These are phyloP conservation scores for Peromyscus polionotus DNA, from an alignment of 2,113 vertebrate genomes.

Conservation along the genomic window DNA sequence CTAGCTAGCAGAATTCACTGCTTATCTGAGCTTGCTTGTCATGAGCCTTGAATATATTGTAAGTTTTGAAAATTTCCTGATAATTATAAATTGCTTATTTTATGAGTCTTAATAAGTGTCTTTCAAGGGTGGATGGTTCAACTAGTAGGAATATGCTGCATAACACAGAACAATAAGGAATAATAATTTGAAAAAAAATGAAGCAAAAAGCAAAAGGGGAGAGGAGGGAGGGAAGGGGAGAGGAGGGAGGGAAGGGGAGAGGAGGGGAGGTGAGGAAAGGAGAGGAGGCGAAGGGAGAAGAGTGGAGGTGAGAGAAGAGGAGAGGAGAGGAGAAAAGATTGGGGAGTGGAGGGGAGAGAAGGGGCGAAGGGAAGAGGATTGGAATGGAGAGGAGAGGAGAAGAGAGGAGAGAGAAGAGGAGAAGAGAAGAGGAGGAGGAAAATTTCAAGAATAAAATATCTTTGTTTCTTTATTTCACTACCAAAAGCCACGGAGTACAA, in stretches of 20 bases:
- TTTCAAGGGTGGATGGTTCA: not conserved
- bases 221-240: too few relatives aligned
- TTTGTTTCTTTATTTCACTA: not conserved
- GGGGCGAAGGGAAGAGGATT: accelerated
- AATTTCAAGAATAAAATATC: not conserved
- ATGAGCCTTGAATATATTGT: not conserved
- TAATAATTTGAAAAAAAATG: not conserved
- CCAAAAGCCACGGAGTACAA: not conserved
- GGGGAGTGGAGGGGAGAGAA: too few relatives aligned
- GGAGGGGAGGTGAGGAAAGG: too few relatives aligned
- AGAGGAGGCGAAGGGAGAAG: too few relatives aligned
- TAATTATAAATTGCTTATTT: not conserved
- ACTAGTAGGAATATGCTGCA: not conserved
- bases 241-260: too few relatives aligned
- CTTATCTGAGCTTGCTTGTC: not conserved
- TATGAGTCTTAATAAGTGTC: not conserved
- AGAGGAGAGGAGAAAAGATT: too few relatives aligned
- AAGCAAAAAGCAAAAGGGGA: not conserved
- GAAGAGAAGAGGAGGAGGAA: too few relatives aligned
- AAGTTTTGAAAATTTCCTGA: not conserved
- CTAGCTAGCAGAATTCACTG: not conserved
- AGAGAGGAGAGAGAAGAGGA: too few relatives aligned
- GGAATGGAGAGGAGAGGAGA: too few relatives aligned
- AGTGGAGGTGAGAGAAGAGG: too few relatives aligned
- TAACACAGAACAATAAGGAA: not conserved